phyloP scores from a whole-genome alignment of 2,113 vertebrate genomes.

The Loxodonta africana region DNA sequence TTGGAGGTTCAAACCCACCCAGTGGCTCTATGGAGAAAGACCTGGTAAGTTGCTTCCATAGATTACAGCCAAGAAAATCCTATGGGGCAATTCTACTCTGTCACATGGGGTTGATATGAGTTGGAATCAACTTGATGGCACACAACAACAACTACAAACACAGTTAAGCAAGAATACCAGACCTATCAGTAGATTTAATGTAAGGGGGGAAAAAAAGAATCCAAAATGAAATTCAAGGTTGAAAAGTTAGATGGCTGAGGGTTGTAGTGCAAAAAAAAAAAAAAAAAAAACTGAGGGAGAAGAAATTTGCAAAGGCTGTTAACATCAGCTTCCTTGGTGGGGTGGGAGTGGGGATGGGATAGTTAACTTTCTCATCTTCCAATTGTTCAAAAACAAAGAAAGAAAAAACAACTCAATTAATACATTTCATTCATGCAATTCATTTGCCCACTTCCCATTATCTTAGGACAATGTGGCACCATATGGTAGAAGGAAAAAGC shows the following conservation, averaged over 20 bases:
- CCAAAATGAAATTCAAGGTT: not conserved
- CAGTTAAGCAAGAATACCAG: not conserved
- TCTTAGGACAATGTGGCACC: not conserved
- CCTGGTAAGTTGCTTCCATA: not conserved
- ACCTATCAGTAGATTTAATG: not conserved
- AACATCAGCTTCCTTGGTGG: not conserved
- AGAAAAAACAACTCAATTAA: not conserved
- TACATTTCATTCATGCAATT: not conserved
- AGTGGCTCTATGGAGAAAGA: not conserved
- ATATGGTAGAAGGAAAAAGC: not conserved
- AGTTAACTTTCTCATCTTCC: constrained; percentile 36
- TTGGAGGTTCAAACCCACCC: not conserved
- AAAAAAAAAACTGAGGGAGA: not conserved
- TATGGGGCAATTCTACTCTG: not conserved
- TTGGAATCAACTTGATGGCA: not conserved
- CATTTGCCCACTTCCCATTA: not conserved
- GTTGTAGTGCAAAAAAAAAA: not conserved
- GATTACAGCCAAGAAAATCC: not conserved
- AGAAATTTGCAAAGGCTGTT: not conserved
- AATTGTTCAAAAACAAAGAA: not conserved
- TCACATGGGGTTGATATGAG: not conserved
- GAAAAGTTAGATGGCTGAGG: not conserved
- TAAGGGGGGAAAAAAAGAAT: not conserved
- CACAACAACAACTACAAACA: not conserved
- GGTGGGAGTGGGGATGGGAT: not conserved